Percentiles rank a stretch among this genome's conserved stretches.
phyloP scores from a whole-genome alignment of 2,113 vertebrate genomes.

The Pachyramphus minor region DNA sequence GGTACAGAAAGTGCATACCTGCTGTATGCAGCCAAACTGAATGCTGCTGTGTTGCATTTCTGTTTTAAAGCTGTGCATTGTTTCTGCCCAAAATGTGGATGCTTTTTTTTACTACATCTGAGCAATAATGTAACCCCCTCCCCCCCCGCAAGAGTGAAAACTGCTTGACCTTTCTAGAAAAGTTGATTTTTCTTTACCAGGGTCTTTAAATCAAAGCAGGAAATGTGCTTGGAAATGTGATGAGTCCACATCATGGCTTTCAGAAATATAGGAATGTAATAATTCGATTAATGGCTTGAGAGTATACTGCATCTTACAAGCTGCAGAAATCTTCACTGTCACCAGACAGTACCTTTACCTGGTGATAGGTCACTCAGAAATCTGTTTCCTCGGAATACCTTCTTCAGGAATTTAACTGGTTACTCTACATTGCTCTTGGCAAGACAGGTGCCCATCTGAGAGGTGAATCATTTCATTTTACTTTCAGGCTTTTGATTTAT shows the following conservation, averaged over 20 bases:
- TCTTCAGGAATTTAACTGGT: neutral
- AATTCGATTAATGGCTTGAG: neutral
- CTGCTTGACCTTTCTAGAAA: neutral
- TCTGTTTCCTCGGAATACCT: neutral
- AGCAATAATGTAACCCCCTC: neutral
- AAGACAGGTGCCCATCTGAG: neutral
- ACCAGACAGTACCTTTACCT: neutral
- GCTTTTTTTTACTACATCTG: neutral
- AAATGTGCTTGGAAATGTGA: neutral
- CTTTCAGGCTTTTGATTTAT: slow-evolving; percentile 8
- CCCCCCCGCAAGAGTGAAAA: neutral
- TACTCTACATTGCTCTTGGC: neutral
- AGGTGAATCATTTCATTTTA: neutral
- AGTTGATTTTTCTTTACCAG: neutral
- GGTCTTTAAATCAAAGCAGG: neutral
- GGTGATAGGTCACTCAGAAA: neutral
- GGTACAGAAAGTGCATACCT: neutral
- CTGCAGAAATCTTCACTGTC: neutral
- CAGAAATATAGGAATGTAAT: neutral
- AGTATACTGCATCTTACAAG: neutral
- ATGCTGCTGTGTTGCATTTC: neutral
- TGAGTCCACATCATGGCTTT: neutral
- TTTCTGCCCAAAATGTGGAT: neutral
- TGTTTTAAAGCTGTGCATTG: neutral
- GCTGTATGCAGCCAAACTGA: neutral